Conservation (phyloP, 2,113 vertebrate genomes). For the Galbula dea region DNA sequence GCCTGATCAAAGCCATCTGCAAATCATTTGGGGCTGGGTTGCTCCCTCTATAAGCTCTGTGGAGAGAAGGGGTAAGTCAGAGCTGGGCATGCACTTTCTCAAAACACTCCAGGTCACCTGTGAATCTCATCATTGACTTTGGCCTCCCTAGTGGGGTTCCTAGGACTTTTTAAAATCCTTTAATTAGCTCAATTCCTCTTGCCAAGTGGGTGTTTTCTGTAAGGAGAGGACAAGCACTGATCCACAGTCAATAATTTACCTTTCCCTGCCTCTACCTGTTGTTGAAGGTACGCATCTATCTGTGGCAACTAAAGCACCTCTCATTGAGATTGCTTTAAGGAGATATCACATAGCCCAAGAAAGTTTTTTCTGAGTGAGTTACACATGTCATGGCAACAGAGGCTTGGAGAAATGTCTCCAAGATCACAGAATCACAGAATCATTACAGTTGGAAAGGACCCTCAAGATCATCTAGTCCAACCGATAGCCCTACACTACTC, state of each 20-base stretch:
- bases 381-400: not conserved
- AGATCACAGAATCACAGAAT: too few species aligned
- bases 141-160: not conserved
- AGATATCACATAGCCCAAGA: accelerated
- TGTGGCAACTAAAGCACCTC: not conserved
- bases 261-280: not conserved
- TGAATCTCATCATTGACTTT: not conserved
- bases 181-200: not conserved
- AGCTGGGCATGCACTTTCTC: not conserved
- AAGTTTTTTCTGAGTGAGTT: too few species aligned
- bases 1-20: not conserved
- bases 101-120: not conserved
- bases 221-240: not conserved
- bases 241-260: not conserved
- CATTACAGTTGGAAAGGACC: too few species aligned
- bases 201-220: not conserved
- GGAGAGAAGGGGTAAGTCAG: not conserved
- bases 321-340: not conserved
- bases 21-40: accelerated
- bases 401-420: not conserved
- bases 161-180: not conserved
- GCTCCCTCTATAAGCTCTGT: not conserved
- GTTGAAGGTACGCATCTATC: not conserved
- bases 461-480: too few species aligned
- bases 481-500: too few species aligned